Base-by-base conservation (phyloP, 2,888 invertebrate genomes). In the Blastobasis adustella region DNA sequence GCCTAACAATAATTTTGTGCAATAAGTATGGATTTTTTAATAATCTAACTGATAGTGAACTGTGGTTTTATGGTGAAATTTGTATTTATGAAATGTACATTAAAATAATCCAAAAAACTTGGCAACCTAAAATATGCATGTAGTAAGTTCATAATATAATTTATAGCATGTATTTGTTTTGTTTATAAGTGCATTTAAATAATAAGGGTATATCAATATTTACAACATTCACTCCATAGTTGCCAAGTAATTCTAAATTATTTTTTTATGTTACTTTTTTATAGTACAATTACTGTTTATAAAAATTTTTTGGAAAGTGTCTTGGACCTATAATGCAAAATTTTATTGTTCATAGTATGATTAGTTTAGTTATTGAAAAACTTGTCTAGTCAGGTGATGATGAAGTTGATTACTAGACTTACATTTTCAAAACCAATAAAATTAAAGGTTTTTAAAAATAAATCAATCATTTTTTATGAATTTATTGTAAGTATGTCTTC, bases 1-100 rank as follows among this genome's bases (percentile, higher is more conserved):
- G 69, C 73, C 79, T 53, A 80, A 74, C 53, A 82, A 73, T 64
- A 81, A 84, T 62, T 87, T 81, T 79, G 83, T 67, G 55, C 83
- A 87, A 71, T 53, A 53, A 43, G 40, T 46, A 49, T 9, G n/a
- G 5, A 9, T 45, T 10, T 44, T n/a, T 10, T 42, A 36, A 49
- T 44, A 37, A 39, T 37, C 23, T n/a, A 43, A 49, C 44, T 46
- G 49, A 43, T 49, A 45, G 40, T 10, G 45, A 37, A 47, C 45
- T 47, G 49, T 46, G 44, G 47, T 43, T 45, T 51, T 37, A 38
- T 46, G 46, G 46, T 46, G 46, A 45, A 23, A n/a, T 46, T 46
- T 23, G 38, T 46, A 46, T 23, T 23, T 46, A 36, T 48, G 48
- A 37, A 39, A 23, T 51, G 45, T 49, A 40, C 37, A 47, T 9